Evolutionary conservation across 2,797 vertebrate genomes (phyloP), one percentile per base, ranked within the genome.

Genomic region (Chaunax sp.): DNA sequence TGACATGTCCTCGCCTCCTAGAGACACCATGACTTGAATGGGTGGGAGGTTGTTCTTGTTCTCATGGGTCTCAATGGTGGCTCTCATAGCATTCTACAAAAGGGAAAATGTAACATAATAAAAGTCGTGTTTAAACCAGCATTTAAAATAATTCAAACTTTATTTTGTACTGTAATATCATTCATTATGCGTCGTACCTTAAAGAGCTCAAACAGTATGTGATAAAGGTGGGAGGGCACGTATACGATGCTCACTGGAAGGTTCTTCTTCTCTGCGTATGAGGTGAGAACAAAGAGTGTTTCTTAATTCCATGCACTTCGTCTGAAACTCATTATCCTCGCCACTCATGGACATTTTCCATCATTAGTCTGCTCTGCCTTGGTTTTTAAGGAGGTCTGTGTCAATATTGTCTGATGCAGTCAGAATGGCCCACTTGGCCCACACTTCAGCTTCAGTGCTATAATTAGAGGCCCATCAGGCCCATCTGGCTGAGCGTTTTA

Each of bases 161-260:
- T 15, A 10, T 22, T 13, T 46, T 33, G 16, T 19, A 41, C 1
- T 30, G 6, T 14, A 1, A 51, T 41, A 8, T 20, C 1, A 15
- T 0, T 18, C 1, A 13, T 0, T 3, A 30, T 11, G 30, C 2
- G 18, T 41, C 65, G 41, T 85, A 96, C 97, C 96, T 98, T 98
- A 67, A 98, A 98, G 83, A 98, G 95, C 88, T 98, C 97, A 50
- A 98, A 98, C 74, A 98, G 94, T 95, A 98, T 97, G 92, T 98
- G 97, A 75, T 98, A 98, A 28, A 98, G 95, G 75, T 98, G 97
- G 19, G 97, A 98, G 12, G 97, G 97, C 26, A 98, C 96, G 9
- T 98, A 98, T 10, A 96, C 96, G 18, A 98, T 97, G 88, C 85
- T 93, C 28, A 96, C 91, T 0, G 95, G 91, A 69, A 94, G 93